Base-by-base conservation (phyloP, 2,797 vertebrate genomes). In the Sebastes diploproa region DNA sequence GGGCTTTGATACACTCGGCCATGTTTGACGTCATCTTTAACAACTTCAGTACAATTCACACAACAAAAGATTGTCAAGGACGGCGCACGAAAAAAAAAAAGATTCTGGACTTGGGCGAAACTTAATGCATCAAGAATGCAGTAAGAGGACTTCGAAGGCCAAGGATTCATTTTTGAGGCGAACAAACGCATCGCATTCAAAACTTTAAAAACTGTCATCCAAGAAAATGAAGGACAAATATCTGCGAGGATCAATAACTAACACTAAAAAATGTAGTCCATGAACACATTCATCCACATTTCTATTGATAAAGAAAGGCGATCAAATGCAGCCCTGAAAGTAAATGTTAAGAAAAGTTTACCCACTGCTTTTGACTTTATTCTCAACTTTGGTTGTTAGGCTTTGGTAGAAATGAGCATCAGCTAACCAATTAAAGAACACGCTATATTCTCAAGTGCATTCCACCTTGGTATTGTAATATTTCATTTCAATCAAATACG, bases 171-270 rank as follows among this genome's bases (percentile, higher is more conserved):
- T 76, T 36, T 36, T 30, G 16, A 61, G 36, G 5, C 63, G 38
- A 75, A 63, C 7, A 14, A 72, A 62, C 1, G 0, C 7, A 30
- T 58, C 25, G 12, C 18, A 75, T 72, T 52, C 25, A 46, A 46
- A 80, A 63, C 29, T 67, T 58, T 61, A 1, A 69, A 83, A 83
- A 69, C 1, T 2, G 1, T 52, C 65, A 55, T 68, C 13, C 4
- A 55, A 77, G 18, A 67, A 72, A 5, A 38, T 27, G 50, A 88
- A 78, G 75, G 67, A 63, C n/a, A 16, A 50, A 75, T 27, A 62
- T 29, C 16, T 46, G 18, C 25, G 7, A 6, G 5, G 18, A 78
- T 78, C 56, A 50, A 50, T 69, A 64, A 65, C 62, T 4, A 46
- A 34, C 27, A n/a, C 13, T n/a, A 12, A 38, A 70, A 38, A 30